Conservation (phyloP, 2,113 vertebrate species). For the Cranoglanis bouderius region DNA sequence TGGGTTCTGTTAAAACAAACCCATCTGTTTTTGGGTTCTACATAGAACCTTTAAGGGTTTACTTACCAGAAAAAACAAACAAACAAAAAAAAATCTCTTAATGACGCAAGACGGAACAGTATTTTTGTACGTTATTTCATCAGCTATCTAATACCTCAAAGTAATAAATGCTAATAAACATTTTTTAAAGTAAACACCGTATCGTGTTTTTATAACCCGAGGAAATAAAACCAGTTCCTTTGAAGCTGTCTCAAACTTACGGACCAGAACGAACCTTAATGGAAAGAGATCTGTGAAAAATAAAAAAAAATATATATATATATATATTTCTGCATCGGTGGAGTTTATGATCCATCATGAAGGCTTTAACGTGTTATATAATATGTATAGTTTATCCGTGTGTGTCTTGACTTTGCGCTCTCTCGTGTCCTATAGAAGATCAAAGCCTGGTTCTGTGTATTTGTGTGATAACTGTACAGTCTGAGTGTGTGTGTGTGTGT, state of each 20-base stretch:
- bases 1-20: not conserved
- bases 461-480: conserved; percentile 55
- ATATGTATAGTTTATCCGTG: conserved; percentile 37
- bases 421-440: conserved; percentile 60
- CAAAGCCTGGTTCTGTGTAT: conserved; percentile 70
- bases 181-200: not conserved
- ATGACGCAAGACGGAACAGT: not conserved
- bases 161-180: not conserved
- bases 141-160: not conserved
- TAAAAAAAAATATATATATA: not conserved
- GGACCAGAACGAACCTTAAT: not conserved
- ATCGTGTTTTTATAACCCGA: not conserved
- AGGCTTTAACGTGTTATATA: not conserved
- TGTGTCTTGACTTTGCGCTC: conserved; percentile 48
- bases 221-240: not conserved
- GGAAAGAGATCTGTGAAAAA: not conserved
- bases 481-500: conserved; percentile 58
- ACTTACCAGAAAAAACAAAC: not conserved
- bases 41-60: not conserved
- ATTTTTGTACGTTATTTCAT: not conserved
- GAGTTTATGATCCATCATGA: not conserved
- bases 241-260: not conserved
- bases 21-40: not conserved
- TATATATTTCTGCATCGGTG: not conserved
- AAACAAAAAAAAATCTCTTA: not conserved